phyloP scores from a whole-genome alignment of 2,113 vertebrate genomes.

The Hyla sarda region DNA sequence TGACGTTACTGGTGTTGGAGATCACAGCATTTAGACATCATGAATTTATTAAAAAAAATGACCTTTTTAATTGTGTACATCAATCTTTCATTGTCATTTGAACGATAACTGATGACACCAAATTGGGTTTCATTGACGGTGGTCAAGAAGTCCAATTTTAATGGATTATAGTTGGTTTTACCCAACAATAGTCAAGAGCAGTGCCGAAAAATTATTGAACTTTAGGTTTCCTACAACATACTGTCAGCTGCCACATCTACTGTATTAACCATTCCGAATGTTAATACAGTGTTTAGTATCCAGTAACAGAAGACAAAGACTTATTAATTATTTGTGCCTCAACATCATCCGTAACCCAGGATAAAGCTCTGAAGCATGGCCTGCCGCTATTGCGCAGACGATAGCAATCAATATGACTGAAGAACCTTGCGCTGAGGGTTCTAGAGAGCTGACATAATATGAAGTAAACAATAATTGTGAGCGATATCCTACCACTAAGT shows the following conservation, averaged over 20 bases:
- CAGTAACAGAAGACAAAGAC: background rate
- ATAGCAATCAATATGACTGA: conserved; percentile 2
- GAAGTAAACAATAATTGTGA: conserved; percentile 52
- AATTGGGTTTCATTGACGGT: background rate
- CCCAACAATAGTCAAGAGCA: background rate
- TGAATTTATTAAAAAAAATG: background rate
- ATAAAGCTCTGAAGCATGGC: conserved; percentile 1
- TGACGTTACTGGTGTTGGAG: background rate
- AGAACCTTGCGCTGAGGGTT: conserved; percentile 9
- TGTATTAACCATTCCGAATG: background rate
- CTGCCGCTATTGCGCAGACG: background rate
- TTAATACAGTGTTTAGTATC: conserved; percentile 1
- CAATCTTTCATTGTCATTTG: background rate
- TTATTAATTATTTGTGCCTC: conserved; percentile 31
- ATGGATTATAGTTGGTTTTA: background rate
- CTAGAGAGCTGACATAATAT: conserved; percentile 20
- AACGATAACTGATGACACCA: background rate
- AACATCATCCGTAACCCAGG: background rate
- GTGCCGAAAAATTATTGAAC: background rate
- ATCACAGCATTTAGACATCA: background rate
- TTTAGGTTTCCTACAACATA: background rate
- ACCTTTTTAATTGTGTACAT: background rate
- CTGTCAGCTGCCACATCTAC: background rate
- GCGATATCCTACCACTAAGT: conserved; percentile 47
- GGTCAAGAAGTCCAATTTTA: background rate